Base-by-base conservation (phyloP, 2,113 vertebrate species). In the Pelecanoides urinatrix region DNA sequence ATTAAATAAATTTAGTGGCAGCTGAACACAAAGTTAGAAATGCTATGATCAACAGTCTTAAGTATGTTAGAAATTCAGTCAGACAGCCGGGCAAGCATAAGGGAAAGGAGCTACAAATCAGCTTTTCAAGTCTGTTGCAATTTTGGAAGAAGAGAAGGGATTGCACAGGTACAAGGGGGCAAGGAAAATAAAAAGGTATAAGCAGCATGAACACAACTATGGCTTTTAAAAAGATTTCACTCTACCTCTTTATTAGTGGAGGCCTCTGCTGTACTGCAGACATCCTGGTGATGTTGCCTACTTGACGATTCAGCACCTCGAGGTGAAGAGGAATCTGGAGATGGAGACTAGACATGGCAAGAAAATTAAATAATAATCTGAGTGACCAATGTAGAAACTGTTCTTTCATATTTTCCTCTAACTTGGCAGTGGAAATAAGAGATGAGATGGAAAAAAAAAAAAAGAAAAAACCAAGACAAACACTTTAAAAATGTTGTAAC, bases 231-330 rank as follows among this genome's bases (percentile, higher is more conserved):
- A 86, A 90, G 22, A 84, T 25, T 68, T 81, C 32, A 66, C 97
- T 96, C 70, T 98, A 99, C 99, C 98, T 99, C 99, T 98, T 99
- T 99, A 91, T 98, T 98, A 76, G 98, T 98, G 74, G 98, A 98
- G 10, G 98, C 96, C 80, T 99, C 99, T 32, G 97, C 90, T 77
- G 98, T 98, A 96, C 99, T 98, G 44, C 97, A 96, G 72, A 92
- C 97, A 95, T 99, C 98, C 30, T 98, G 98, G 67, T 98, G 98
- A 94, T 98, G 98, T 83, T 98, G 98, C 89, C 96, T 98, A 92
- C 97, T 98, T 79, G 99, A 99, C 0, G 99, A 99, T 94, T 99
- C 99, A 70, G 99, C 99, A 92, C 99, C 99, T 45, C 98, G 98
- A 85, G 99, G 99, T 56, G 99, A 99, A 73, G 99, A 98, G 19